A percentile compares a stretch with the other conserved stretches of the same genome.
Conservation (phyloP, 2,888 invertebrate species). For the Achlya flavicornis region DNA sequence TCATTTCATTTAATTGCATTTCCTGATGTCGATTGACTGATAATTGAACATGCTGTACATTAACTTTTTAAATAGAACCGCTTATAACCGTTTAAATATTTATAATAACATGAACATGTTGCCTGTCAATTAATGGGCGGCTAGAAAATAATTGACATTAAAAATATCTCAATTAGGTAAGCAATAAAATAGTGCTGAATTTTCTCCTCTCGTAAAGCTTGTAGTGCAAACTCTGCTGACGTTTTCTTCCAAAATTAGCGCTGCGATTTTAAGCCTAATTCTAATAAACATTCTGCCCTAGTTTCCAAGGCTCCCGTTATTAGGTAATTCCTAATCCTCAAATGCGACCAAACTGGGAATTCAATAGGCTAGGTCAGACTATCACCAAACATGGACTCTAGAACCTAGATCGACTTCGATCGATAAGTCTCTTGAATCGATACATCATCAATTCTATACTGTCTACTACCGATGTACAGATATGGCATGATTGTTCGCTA, state of each 20-base stretch:
- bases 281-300: constrained; percentile 54
- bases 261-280: constrained; percentile 38
- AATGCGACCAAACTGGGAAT: constrained; percentile 63
- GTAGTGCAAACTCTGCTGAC: constrained; percentile 31
- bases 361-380: constrained; percentile 57
- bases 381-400: constrained; percentile 58
- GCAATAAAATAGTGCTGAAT: constrained; percentile 66
- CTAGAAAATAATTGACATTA: constrained; percentile 74
- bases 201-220: constrained; percentile 52
- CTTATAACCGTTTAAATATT: background rate
- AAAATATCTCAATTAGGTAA: constrained; percentile 59
- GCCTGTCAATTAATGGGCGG: constrained; percentile 72
- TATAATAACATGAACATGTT: constrained; percentile 55
- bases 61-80: background rate
- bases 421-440: constrained; percentile 45
- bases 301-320: constrained; percentile 62
- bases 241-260: constrained; percentile 50
- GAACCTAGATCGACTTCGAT: constrained; percentile 55
- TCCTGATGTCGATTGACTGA: constrained; percentile 62
- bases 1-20: constrained; percentile 81
- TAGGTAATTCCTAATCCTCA: constrained; percentile 55
- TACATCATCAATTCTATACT: constrained; percentile 46
- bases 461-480: constrained; percentile 23
- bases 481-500: constrained; percentile 42
- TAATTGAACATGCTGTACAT: constrained; percentile 26